Evolutionary conservation across 2,888 invertebrate genomes (phyloP).

Genomic region (Napeogenes inachia): DNA sequence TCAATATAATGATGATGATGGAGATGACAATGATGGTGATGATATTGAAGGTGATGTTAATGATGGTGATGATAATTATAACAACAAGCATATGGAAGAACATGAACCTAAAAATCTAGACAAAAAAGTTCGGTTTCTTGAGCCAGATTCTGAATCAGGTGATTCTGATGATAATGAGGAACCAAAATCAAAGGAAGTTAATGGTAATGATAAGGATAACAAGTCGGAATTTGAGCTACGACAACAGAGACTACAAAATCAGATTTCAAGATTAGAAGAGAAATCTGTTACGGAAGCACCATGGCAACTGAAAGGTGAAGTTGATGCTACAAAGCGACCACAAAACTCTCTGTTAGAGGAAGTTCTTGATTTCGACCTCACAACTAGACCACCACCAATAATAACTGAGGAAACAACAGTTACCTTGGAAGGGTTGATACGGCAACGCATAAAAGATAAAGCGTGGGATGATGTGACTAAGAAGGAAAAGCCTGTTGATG

Average conservation of each 20-base stretch:
- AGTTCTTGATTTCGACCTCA: conserved; percentile 92
- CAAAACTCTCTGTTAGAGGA: conserved; percentile 96
- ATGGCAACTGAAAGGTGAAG: conserved; percentile 97
- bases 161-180: conserved; percentile 43
- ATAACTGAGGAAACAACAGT: conserved; percentile 94
- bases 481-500: conserved; percentile 89
- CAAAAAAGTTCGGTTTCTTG: conserved; percentile 54
- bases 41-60: conserved; percentile 17
- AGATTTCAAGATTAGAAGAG: conserved; percentile 84
- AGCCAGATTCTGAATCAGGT: conserved; percentile 44
- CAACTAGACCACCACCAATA: conserved; percentile 89
- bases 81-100: conserved; percentile 39
- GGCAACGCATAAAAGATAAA: conserved; percentile 92
- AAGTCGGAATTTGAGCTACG: conserved; percentile 85
- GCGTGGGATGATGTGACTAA: conserved; percentile 95
- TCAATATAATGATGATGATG: conserved; percentile 44
- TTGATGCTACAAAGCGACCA: conserved; percentile 86
- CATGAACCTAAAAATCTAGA: conserved; percentile 34
- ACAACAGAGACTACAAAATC: conserved; percentile 82
- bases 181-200: conserved; percentile 33
- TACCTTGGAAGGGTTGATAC: conserved; percentile 93
- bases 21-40: conserved; percentile 32
- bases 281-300: conserved; percentile 88
- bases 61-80: conserved; percentile 38
- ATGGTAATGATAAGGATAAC: conserved; percentile 37